Percentiles rank a stretch among this genome's conserved stretches.
phyloP scores from a whole-genome alignment of 1,140 invertebrate genomes.

The Microplitis demolitor region DNA sequence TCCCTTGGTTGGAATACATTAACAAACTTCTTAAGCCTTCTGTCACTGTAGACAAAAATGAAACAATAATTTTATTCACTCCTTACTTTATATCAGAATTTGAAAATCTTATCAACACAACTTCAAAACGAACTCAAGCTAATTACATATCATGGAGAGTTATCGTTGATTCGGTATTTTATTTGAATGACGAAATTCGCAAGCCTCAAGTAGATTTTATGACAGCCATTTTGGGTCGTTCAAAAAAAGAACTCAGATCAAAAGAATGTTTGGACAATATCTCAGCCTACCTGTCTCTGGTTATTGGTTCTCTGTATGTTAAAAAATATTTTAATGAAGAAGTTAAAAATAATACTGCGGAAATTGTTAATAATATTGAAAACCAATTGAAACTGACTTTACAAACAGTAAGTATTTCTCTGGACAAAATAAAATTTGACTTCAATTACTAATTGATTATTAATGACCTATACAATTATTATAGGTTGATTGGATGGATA shows the following conservation, averaged over 20 bases:
- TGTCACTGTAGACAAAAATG: conserved; percentile 68
- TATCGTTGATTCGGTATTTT: conserved; percentile 73
- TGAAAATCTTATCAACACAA: conserved; percentile 59
- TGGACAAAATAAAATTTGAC: too few species aligned
- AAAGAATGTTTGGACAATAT: conserved; percentile 81
- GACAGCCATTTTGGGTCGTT: conserved; percentile 77
- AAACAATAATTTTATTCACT: conserved; percentile 72
- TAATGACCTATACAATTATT: not conserved
- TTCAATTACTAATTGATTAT: not conserved
- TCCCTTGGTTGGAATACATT: conserved; percentile 83
- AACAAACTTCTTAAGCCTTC: conserved; percentile 72
- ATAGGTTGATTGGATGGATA: conserved; percentile 88
- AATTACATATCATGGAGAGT: conserved; percentile 87
- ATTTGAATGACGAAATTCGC: conserved; percentile 74
- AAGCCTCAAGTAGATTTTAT: conserved; percentile 75
- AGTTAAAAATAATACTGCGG: conserved; percentile 62
- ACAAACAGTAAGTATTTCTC: conserved; percentile 32
- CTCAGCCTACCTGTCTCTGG: conserved; percentile 73
- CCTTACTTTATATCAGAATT: conserved; percentile 66
- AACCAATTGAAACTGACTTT: conserved; percentile 60
- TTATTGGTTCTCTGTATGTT: conserved; percentile 68
- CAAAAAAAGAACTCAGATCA: conserved; percentile 79
- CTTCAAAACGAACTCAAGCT: conserved; percentile 68
- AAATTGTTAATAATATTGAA: conserved; percentile 84
- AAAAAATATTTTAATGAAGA: conserved; percentile 64